Base-by-base conservation (phyloP, 2,797 vertebrate species). In the Epinephelus malabaricus region DNA sequence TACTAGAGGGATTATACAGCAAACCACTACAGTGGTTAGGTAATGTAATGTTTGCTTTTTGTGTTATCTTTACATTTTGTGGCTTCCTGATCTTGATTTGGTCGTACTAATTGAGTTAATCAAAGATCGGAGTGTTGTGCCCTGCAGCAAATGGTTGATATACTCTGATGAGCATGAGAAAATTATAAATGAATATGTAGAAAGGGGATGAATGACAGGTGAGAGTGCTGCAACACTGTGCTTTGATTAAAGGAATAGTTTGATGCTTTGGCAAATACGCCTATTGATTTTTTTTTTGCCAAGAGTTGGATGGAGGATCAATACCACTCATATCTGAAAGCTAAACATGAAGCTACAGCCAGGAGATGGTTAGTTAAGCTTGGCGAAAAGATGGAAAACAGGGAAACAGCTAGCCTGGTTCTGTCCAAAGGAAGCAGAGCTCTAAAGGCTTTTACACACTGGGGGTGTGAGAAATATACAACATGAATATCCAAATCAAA, bases 11-110 rank as follows among this genome's bases (percentile, higher is more conserved):
- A 89, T 88, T 88, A 86, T 73, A 34, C 19, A 75, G 76, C 66
- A 73, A 30, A 91, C 90, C 92, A 69, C 88, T 81, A 23, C 78
- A 80, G 87, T 82, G 88, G 76, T 88, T 86, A 58, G 84, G 90
- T 90, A 88, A 93, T 90, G 73, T 71, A 83, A 83, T 84, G 91
- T 93, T 95, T 91, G 89, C 76, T 79, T 92, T 94, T 84, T 81
- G 60, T 89, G 78, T 94, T 93, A 91, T 91, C 86, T 86, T 90
- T 76, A 86, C 66, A 82, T 77, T 64, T 84, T 79, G 73, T 6
- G 58, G 80, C 85, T 91, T 92, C 88, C 90, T 89, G 70, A 62
- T 82, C 79, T 81, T 81, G 78, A 90, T 85, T 86, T 45, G 73
- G 49, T 73, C 79, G 17, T 5, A 59, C 45, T 92, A 84, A 91